phyloP scores from a whole-genome alignment of 2,797 vertebrate species.

The Crocodylus rhombifer region DNA sequence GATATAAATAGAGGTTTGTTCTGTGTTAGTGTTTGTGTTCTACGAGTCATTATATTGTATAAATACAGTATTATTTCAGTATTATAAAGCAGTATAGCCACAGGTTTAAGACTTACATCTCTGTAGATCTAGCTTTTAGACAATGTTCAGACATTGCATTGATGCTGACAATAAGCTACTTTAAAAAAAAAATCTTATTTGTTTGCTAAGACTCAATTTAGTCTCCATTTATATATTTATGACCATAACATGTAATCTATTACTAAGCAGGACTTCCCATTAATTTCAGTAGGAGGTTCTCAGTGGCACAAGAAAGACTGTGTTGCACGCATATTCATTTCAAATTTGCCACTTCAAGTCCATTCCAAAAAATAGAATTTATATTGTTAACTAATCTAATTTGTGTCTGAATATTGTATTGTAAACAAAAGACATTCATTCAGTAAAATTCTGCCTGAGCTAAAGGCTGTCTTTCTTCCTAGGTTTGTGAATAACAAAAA shows the following conservation, averaged over 20 bases:
- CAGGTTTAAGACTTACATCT: neutral
- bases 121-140: neutral
- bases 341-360: neutral
- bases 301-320: neutral
- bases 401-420: neutral
- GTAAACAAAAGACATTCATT: conserved; percentile 17
- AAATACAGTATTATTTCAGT: neutral
- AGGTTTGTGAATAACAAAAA: neutral
- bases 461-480: conserved; percentile 28
- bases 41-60: neutral
- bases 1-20: conserved; percentile 6
- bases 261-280: neutral
- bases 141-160: neutral
- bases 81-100: neutral
- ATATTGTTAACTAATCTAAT: neutral
- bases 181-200: conserved; percentile 15
- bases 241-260: neutral
- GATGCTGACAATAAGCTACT: neutral
- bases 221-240: neutral
- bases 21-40: neutral
- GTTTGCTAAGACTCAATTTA: conserved; percentile 22
- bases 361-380: neutral
- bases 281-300: neutral
- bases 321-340: neutral
- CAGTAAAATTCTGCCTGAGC: neutral